These are phyloP conservation scores for Acanthopleura granulata DNA, from an alignment of 2,888 invertebrate genomes.

Conservation along the genomic window DNA sequence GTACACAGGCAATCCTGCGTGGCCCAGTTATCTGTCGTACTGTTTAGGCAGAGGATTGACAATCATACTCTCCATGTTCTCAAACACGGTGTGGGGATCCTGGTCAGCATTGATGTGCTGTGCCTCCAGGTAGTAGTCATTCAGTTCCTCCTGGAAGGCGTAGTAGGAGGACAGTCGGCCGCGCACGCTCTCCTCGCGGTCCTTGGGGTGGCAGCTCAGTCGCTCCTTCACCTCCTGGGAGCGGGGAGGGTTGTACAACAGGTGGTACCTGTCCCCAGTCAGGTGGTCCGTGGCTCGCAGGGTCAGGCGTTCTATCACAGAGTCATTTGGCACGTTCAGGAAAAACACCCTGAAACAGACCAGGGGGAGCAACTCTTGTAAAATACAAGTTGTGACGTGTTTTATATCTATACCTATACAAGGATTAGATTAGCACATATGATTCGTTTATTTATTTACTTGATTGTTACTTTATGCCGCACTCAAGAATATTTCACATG, in stretches of 20 bases:
- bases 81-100: conserved; percentile 69
- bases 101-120: conserved; percentile 68
- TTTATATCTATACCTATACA: no score
- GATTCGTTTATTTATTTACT: no score
- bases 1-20: no score
- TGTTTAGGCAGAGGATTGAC: conserved; percentile 66
- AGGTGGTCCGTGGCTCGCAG: conserved; percentile 66
- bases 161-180: conserved; percentile 57
- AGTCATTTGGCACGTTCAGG: conserved; percentile 68
- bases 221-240: conserved; percentile 63
- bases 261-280: conserved; percentile 68
- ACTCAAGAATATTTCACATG: no score
- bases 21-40: neutral
- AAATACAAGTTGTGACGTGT: no score
- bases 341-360: conserved; percentile 64
- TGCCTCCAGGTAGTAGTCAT: conserved; percentile 62
- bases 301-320: conserved; percentile 67
- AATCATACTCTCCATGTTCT: conserved; percentile 68
- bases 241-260: conserved; percentile 68
- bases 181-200: conserved; percentile 57
- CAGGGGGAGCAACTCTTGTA: no score
- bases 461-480: no score
- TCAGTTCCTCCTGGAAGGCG: conserved; percentile 62
- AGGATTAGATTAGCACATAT: no score
- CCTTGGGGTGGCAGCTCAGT: conserved; percentile 55